These are phyloP conservation scores for Eristalis arbustorum DNA, from an alignment of 2,888 invertebrate genomes.

Conservation along the genomic window DNA sequence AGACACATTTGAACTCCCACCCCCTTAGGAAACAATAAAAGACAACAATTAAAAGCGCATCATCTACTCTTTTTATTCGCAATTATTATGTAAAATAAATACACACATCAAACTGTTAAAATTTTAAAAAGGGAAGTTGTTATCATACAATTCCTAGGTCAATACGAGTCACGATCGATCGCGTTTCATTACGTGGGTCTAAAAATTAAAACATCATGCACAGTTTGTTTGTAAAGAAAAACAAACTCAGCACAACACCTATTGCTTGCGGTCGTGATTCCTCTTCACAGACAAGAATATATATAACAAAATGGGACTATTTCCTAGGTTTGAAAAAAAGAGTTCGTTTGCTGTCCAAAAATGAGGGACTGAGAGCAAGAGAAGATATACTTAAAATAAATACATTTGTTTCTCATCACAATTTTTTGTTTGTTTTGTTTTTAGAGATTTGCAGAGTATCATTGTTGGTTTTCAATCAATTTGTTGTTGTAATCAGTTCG, in stretches of 20 bases:
- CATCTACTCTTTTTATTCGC: neutral
- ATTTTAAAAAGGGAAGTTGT: constrained; percentile 12
- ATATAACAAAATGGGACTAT: neutral
- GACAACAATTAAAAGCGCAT: neutral
- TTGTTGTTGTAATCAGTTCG: constrained; percentile 10
- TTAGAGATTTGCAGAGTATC: neutral
- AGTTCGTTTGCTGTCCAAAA: constrained; percentile 10
- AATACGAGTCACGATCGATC: constrained; percentile 35
- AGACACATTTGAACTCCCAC: no score
- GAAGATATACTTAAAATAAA: constrained; percentile 43
- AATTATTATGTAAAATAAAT: constrained; percentile 19
- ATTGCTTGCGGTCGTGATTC: neutral
- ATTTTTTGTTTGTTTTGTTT: constrained; percentile 1
- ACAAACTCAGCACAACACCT: neutral
- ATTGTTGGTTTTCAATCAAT: neutral
- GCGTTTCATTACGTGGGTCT: constrained; percentile 15
- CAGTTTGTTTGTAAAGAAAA: no score
- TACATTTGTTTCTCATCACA: constrained; percentile 50
- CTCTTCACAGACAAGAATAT: neutral
- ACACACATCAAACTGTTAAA: constrained; percentile 25
- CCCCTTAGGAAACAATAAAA: neutral
- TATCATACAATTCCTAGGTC: constrained; percentile 38
- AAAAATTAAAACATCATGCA: neutral
- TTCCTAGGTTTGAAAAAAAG: neutral
- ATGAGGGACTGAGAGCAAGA: constrained; percentile 22